These are phyloP conservation scores for Arion vulgaris DNA, from an alignment of 1,140 invertebrate genomes.

Conservation along the genomic window DNA sequence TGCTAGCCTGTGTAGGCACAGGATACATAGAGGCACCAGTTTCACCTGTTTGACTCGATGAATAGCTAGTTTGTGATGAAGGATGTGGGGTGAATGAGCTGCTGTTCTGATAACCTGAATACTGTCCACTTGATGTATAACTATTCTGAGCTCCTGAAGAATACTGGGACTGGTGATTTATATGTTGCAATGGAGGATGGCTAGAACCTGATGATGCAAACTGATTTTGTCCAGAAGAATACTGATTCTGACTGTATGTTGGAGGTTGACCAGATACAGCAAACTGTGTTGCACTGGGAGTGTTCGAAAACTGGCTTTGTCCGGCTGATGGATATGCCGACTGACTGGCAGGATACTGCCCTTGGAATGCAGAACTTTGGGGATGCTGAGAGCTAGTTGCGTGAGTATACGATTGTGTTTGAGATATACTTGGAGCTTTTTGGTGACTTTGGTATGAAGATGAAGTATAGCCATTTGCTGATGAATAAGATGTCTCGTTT, in stretches of 20 bases:
- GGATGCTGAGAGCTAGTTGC: conserved; percentile 35
- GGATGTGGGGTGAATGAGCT: conserved; percentile 45
- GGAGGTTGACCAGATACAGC: conserved; percentile 35
- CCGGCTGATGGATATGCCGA: conserved; percentile 33
- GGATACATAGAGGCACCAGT: conserved; percentile 43
- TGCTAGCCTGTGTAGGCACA: conserved; percentile 46
- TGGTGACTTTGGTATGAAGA: conserved; percentile 35
- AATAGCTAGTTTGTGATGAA: conserved; percentile 35
- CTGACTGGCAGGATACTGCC: conserved; percentile 41
- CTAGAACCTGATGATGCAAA: conserved; percentile 35
- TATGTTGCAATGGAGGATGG: conserved; percentile 1
- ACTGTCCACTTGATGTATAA: conserved; percentile 48
- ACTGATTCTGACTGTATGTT: conserved; percentile 58
- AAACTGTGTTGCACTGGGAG: conserved; percentile 20
- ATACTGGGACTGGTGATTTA: conserved; percentile 32
- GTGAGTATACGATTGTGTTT: conserved; percentile 27
- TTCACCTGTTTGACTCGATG: conserved; percentile 22
- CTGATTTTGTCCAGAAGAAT: conserved; percentile 51
- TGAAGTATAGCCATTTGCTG: conserved; percentile 42
- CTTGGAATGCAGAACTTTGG: conserved; percentile 27
- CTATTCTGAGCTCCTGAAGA: conserved; percentile 44
- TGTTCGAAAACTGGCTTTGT: conserved; percentile 26
- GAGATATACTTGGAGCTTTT: conserved; percentile 35
- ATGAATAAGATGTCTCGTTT: conserved; percentile 38
- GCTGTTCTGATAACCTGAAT: conserved; percentile 43